phyloP scores from a whole-genome alignment of 37 sponge, comb jelly and placozoan species.

The Petrosia ficiformis region DNA sequence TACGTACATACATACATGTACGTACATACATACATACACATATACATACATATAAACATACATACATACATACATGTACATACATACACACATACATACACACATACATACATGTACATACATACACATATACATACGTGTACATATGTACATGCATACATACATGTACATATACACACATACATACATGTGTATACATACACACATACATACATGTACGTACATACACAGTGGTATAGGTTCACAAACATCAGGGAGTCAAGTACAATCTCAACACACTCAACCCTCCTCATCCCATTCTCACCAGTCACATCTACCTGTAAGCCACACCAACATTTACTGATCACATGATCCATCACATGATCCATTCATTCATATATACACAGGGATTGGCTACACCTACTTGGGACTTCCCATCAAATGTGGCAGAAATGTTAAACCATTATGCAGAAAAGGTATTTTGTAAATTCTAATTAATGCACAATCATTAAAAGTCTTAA shows the following conservation, averaged over 20 bases:
- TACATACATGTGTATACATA: too few relatives aligned
- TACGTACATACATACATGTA: not conserved
- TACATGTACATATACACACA: too few relatives aligned
- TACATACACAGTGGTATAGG: not conserved
- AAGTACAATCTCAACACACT: slow-evolving; percentile 1
- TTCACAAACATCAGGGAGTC: not conserved
- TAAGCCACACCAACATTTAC: not conserved
- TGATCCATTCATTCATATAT: not conserved
- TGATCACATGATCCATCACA: not conserved
- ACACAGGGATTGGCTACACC: not conserved
- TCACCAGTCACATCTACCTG: not conserved
- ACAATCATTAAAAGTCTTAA: not conserved
- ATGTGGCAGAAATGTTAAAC: slow-evolving; percentile 45
- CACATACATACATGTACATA: too few relatives aligned
- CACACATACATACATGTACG: too few relatives aligned
- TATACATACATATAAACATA: not conserved
- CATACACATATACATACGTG: too few relatives aligned
- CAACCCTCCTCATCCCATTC: not conserved
- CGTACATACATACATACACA: not conserved
- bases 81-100: too few relatives aligned
- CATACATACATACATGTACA: not conserved
- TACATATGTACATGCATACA: too few relatives aligned
- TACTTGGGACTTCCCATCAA: slow-evolving; percentile 43
- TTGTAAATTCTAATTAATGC: not conserved
- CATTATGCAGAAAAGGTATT: slow-evolving; percentile 66